Percentiles rank a stretch among this genome's conserved stretches.
Evolutionary conservation across 2,113 vertebrate genomes (phyloP).

Genomic region (Tyto alba): DNA sequence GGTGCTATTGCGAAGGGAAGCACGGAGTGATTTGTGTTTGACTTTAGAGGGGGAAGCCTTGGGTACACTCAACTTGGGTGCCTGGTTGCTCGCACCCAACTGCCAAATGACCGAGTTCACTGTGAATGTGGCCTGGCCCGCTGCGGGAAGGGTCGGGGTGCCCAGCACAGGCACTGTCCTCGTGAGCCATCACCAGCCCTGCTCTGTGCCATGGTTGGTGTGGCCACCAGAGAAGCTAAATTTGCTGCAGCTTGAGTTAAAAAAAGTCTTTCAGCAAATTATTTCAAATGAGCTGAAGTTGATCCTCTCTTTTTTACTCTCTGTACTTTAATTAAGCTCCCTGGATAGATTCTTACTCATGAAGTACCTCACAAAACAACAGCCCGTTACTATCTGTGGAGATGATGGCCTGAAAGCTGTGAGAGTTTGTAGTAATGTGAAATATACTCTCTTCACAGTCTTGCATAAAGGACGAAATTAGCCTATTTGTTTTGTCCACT

Average conservation of each 20-base stretch:
- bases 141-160: fast-evolving
- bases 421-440: background rate
- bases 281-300: background rate
- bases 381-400: background rate
- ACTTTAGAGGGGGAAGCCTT: background rate
- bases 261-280: background rate
- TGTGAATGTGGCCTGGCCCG: background rate
- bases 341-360: background rate
- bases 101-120: fast-evolving
- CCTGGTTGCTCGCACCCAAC: background rate
- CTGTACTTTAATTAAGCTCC: background rate
- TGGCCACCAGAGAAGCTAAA: background rate
- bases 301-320: background rate
- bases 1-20: fast-evolving
- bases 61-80: background rate
- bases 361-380: background rate
- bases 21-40: fast-evolving
- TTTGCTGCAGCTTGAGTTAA: background rate
- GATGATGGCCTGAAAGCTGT: background rate
- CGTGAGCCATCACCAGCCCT: background rate
- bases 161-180: background rate
- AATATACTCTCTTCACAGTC: background rate
- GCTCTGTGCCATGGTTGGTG: background rate
- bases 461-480: background rate
- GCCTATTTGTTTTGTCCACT: background rate